Evolutionary conservation across 2,797 vertebrate species (phyloP), one percentile per base, ranked within the genome.

Genomic region (Scolopax bukidnonensis): DNA sequence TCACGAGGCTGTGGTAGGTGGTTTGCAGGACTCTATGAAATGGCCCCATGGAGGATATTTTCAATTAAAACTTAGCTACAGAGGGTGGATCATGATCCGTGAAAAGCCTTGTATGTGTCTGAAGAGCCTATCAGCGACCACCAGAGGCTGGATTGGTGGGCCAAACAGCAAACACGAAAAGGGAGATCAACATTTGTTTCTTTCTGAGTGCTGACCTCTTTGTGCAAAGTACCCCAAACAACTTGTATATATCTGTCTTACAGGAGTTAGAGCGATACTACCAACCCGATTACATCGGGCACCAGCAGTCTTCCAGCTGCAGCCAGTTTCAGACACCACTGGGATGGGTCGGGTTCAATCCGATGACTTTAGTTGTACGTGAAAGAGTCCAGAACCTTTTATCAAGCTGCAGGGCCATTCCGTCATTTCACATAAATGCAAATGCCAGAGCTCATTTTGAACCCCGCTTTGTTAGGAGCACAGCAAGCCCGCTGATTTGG

Each of bases 371-470:
- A 64, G 86, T 71, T 77, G 47, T 32, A 50, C 27, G 16, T 93
- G 94, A 95, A 92, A 85, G 80, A 89, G 70, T 96, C 85, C 90
- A 96, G 90, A 97, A 67, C 60, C 67, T 90, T 91, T 89, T 82
- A 53, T 79, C 85, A 92, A 95, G 88, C 94, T 97, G 83, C 63
- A 9, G 83, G 87, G 60, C 87, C 76, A 16, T 84, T 91, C 91
- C 84, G 69, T 91, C 89, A 64, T 86, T 70, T 95, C 87, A 32
- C 54, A 61, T 90, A 91, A 94, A 70, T 1, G 20, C 83, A 87
- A 77, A 67, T 51, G 88, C 74, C 85, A 77, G 0, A 2, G 4
- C 80, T 95, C 93, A 76, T 88, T 96, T 91, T 85, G 89, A 93
- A 21, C 87, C 50, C 4, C 0, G 11, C 89, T 81, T 95, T 95